phyloP scores from a whole-genome alignment of 2,888 invertebrate genomes.

The Trachelus stipa region DNA sequence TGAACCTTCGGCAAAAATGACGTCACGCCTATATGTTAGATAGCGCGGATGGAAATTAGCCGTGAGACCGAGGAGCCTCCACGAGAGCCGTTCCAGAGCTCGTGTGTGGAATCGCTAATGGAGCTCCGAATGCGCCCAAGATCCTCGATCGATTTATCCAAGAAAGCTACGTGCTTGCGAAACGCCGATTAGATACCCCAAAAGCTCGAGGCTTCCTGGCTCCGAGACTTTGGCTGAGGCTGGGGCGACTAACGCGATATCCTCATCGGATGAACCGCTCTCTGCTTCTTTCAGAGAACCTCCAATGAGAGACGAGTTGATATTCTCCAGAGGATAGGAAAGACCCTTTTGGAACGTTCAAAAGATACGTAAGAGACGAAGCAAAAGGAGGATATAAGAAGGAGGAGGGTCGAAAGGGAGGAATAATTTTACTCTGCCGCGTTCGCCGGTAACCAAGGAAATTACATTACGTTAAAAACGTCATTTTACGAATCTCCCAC shows the following conservation, averaged over 20 bases:
- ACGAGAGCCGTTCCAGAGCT: neutral
- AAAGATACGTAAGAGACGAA: neutral
- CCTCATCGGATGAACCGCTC: neutral
- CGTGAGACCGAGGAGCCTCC: neutral
- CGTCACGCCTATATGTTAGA: neutral
- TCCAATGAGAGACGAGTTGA: neutral
- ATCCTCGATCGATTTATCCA: neutral
- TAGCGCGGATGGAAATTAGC: neutral
- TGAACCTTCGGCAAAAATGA: neutral
- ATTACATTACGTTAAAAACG: neutral
- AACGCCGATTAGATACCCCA: neutral
- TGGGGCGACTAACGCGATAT: neutral
- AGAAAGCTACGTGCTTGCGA: neutral
- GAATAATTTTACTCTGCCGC: neutral
- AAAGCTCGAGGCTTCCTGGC: neutral
- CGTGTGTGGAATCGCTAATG: neutral
- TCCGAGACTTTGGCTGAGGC: neutral
- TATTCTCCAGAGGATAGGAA: neutral
- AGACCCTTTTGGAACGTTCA: neutral
- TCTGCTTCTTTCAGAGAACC: neutral
- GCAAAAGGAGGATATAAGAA: neutral
- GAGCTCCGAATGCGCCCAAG: neutral
- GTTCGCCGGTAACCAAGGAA: neutral
- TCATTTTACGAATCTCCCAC: neutral
- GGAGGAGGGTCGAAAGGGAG: neutral